Percentiles rank a stretch among this genome's conserved stretches.
Conservation (phyloP, 2,888 invertebrate genomes). For the Anthoptus insignis region DNA sequence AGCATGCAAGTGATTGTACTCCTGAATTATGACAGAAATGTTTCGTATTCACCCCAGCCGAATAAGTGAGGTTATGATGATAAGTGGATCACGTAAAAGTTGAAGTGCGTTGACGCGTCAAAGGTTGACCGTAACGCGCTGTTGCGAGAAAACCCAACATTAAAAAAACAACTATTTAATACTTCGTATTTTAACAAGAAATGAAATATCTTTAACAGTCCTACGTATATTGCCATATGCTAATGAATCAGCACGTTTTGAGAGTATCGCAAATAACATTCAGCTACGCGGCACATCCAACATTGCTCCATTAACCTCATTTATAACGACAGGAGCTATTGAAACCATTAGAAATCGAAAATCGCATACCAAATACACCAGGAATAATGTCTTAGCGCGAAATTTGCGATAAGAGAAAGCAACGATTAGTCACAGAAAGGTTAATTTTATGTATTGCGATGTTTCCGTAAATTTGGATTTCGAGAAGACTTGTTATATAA, state of each 20-base stretch:
- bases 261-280: conserved; percentile 74
- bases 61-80: conserved; percentile 35
- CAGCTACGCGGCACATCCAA: conserved; percentile 83
- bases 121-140: conserved; percentile 30
- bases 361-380: conserved; percentile 52
- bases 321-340: conserved; percentile 54
- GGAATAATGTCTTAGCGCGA: conserved; percentile 60
- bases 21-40: not conserved
- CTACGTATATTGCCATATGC: conserved; percentile 66
- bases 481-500: conserved; percentile 71
- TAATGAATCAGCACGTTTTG: conserved; percentile 86
- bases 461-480: conserved; percentile 65
- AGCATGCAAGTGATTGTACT: not conserved
- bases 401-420: conserved; percentile 82
- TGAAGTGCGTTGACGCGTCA: conserved; percentile 51
- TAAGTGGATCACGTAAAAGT: conserved; percentile 28
- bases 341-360: conserved; percentile 54
- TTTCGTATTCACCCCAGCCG: not conserved
- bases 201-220: conserved; percentile 5
- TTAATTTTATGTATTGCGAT: conserved; percentile 75
- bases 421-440: conserved; percentile 79
- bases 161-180: conserved; percentile 22
- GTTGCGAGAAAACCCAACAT: conserved; percentile 19
- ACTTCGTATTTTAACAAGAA: not conserved
- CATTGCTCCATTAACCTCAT: conserved; percentile 83